These are phyloP conservation scores for Tetraneura akinire DNA, from an alignment of 1,140 invertebrate genomes.

Conservation along the genomic window DNA sequence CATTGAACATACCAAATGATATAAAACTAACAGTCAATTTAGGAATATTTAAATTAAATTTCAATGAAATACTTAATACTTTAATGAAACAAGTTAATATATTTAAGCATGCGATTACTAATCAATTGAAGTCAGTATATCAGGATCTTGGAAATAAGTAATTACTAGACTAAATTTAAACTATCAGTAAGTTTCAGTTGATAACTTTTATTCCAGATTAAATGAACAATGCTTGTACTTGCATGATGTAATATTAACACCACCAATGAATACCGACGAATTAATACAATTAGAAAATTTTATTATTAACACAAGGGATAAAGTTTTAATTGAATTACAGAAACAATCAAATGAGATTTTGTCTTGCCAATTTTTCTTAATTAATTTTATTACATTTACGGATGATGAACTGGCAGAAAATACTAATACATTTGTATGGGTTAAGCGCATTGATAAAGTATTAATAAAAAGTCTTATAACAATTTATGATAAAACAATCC, in stretches of 20 bases:
- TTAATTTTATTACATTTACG: conserved; percentile 76
- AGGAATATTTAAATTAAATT: conserved; percentile 83
- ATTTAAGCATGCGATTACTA: conserved; percentile 72
- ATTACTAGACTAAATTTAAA: conserved; percentile 52
- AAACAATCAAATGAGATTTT: conserved; percentile 68
- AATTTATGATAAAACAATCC: conserved; percentile 76
- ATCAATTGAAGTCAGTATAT: conserved; percentile 78
- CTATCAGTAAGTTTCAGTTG: not conserved
- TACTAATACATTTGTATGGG: conserved; percentile 82
- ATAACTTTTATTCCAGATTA: conserved; percentile 64
- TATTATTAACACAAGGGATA: conserved; percentile 72
- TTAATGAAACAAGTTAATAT: conserved; percentile 69
- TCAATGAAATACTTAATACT: conserved; percentile 75
- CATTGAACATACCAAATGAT: conserved; percentile 66
- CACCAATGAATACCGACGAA: conserved; percentile 80
- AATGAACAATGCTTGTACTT: conserved; percentile 83
- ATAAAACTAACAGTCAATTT: conserved; percentile 72
- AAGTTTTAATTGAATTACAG: conserved; percentile 73
- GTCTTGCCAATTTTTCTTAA: conserved; percentile 69
- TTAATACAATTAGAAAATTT: conserved; percentile 81
- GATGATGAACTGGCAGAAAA: conserved; percentile 84
- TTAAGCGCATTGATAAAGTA: conserved; percentile 73
- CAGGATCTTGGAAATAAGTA: conserved; percentile 76
- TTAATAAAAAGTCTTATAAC: conserved; percentile 80
- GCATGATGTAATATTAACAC: conserved; percentile 73